A percentile compares a stretch with the other conserved stretches of the same genome.
Evolutionary conservation across 2,797 vertebrate genomes (phyloP).

Genomic region (Cossypha dichroa): DNA sequence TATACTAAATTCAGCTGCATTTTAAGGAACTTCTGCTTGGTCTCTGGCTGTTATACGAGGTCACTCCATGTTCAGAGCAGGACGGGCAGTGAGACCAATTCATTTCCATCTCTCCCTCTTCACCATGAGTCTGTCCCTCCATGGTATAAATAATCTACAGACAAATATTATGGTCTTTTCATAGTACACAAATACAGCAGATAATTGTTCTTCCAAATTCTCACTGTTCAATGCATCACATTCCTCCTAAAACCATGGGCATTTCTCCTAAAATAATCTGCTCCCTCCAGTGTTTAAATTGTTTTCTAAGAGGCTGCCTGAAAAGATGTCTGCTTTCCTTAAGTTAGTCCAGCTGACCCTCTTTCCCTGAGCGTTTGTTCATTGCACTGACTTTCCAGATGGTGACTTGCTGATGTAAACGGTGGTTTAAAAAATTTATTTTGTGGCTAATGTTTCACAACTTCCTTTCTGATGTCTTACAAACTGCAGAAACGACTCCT

Average conservation of each 20-base stretch:
- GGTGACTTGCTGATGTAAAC: neutral
- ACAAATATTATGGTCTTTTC: neutral
- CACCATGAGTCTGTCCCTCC: neutral
- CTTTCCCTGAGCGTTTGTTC: neutral
- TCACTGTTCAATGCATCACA: neutral
- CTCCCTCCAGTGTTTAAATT: neutral
- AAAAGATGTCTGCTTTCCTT: neutral
- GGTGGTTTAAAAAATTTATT: neutral
- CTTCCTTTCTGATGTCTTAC: neutral
- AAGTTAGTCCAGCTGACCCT: neutral
- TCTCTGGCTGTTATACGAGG: neutral
- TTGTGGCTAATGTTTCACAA: neutral
- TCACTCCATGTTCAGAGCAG: neutral
- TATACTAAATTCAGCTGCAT: neutral
- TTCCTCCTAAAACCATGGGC: neutral
- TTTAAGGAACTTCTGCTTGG: neutral
- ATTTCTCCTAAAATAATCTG: neutral
- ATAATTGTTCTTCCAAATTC: neutral
- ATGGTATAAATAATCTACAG: accelerated
- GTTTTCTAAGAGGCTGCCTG: neutral
- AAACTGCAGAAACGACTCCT: neutral
- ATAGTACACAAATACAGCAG: neutral
- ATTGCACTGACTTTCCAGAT: neutral
- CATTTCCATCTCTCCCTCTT: neutral
- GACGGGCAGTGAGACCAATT: neutral